Evolutionary conservation across 2,113 vertebrate genomes (phyloP), one percentile per base, ranked within the genome.

Genomic region (Synchiropus splendidus): DNA sequence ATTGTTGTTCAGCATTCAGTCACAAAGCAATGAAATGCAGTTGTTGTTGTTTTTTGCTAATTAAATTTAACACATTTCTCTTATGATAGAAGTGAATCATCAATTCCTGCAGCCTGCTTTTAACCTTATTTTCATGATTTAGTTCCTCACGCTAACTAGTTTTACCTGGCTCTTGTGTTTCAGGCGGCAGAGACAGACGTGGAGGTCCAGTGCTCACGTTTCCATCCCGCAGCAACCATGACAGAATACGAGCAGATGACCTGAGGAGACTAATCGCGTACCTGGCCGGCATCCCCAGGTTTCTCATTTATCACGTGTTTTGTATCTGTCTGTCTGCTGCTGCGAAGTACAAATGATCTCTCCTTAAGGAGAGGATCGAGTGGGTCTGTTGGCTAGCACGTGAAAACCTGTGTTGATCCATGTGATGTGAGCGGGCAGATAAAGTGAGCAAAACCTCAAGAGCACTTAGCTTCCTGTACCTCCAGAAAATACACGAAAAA

Each of bases 181-280:
- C 74, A 99, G 95, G 95, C 67, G 95, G 95, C 65, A 89, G 95
- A 90, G 95, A 98, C 83, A 91, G 90, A 57, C 90, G 94, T 18
- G 95, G 94, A 36, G 95, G 95, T 50, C 95, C 95, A 3, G 90
- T 99, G 55, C 81, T 99, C 79, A 99, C 95, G 0, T 99, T 99
- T 82, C 95, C 95, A 39, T 94, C 93, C 74, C 92, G 95, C 49
- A 98, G 90, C 79, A 99, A 99, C 74, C 94, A 99, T 1, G 95
- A 99, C 51, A 92, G 94, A 92, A 99, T 98, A 97, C 91, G 93
- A 63, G 89, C 92, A 35, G 94, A 98, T 51, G 95, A 99, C 58
- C 90, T 99, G 54, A 83, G 92, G 67, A 90, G 90, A 63, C 86
- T 99, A 60, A 93, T 99, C 53, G 94, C 93, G 0, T 99, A 99